Evolutionary conservation across 2,797 vertebrate species (phyloP).

Genomic region (Cossypha dichroa): DNA sequence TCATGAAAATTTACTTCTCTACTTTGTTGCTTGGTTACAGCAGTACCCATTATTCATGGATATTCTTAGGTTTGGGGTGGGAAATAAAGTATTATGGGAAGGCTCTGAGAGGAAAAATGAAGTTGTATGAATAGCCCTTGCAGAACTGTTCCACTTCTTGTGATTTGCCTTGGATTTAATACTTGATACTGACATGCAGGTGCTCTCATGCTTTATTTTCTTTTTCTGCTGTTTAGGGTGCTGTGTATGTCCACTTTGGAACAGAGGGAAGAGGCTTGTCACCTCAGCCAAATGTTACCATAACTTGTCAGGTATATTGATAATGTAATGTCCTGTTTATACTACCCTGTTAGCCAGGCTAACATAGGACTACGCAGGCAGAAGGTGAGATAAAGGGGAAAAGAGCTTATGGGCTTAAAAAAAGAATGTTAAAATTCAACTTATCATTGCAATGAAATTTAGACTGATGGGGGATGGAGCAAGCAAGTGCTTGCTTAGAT

Average conservation of each 20-base stretch:
- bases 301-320: constrained; percentile 74
- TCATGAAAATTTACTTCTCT: neutral
- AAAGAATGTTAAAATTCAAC: neutral
- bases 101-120: neutral
- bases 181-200: neutral
- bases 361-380: neutral
- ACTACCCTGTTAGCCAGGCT: neutral
- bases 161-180: neutral
- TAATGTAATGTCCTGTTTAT: neutral
- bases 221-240: constrained; percentile 62
- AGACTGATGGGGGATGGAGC: neutral
- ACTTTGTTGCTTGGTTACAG: neutral
- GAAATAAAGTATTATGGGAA: neutral
- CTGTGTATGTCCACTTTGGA: constrained; percentile 77
- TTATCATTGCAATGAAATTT: neutral
- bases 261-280: constrained; percentile 16
- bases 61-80: neutral
- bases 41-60: neutral
- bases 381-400: neutral
- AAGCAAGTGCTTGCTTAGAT: neutral
- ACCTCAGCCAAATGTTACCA: constrained; percentile 63
- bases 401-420: neutral
- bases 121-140: neutral
- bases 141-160: neutral
- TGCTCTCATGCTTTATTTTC: neutral